phyloP scores from a whole-genome alignment of 2,888 invertebrate genomes.

The Magallana nippona region DNA sequence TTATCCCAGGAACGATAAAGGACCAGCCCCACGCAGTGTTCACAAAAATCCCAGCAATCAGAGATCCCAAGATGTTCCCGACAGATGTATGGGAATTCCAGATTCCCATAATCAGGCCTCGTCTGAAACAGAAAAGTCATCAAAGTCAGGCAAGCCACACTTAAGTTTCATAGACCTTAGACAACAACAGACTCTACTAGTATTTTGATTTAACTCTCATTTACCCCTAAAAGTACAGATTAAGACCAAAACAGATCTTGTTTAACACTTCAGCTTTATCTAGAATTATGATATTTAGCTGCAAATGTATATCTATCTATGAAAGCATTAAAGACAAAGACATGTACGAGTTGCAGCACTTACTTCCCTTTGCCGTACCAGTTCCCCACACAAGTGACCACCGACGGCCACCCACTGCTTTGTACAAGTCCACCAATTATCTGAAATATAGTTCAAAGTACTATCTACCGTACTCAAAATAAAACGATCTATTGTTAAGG shows the following conservation, averaged over 20 bases:
- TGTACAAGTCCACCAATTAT: constrained; percentile 89
- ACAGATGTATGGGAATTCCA: constrained; percentile 99
- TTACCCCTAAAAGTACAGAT: too few relatives aligned
- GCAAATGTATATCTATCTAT: too few relatives aligned
- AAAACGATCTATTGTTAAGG: neutral
- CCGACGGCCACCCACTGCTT: constrained; percentile 98
- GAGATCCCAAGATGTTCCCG: constrained; percentile 94
- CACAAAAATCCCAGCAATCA: constrained; percentile 93
- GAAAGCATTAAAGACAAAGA: too few relatives aligned
- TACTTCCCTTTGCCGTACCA: constrained; percentile 94
- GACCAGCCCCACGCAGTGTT: constrained; percentile 91
- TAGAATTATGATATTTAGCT: too few relatives aligned
- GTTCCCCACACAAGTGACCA: constrained; percentile 94
- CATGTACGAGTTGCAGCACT: constrained; percentile 54
- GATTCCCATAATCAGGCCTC: constrained; percentile 92
- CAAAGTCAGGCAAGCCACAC: neutral
- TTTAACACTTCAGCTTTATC: too few relatives aligned
- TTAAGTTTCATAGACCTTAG: too few relatives aligned
- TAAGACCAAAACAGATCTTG: too few relatives aligned
- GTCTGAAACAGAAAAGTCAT: constrained; percentile 66
- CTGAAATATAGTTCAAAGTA: constrained; percentile 80
- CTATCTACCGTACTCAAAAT: neutral
- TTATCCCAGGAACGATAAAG: constrained; percentile 93
- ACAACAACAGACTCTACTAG: too few relatives aligned
- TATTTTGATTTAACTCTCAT: too few relatives aligned